Base-by-base conservation (phyloP, 2,113 vertebrate species). In the Nematolebias whitei region DNA sequence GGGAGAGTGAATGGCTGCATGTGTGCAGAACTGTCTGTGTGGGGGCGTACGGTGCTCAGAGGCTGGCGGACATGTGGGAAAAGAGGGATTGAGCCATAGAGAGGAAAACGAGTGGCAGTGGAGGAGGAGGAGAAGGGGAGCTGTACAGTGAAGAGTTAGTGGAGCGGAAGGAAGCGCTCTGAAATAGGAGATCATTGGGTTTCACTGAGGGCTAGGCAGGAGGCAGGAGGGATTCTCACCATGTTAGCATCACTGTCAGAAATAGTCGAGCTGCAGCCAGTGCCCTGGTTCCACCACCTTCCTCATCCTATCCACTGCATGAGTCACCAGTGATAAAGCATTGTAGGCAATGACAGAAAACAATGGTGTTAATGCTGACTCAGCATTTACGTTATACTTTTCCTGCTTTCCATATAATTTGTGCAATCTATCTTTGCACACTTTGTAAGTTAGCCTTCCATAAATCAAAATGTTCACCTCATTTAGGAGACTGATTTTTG, bases 181-280 rank as follows among this genome's bases (percentile, higher is more conserved):
- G 87, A 90, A 89, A 91, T 81, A 82, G 79, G 85, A 91, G 91
- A 88, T 86, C 84, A 86, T 88, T 87, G 87, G 88, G 76, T 82
- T 88, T 88, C 83, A 89, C 89, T 88, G 57, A 83, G 78, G 89
- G 90, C 87, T 83, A 86, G 85, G 87, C 85, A 74, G 78, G 75
- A 86, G 87, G 86, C 87, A 88, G 81, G 86, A 90, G 87, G 89
- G 87, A 89, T 88, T 90, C 91, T 88, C 85, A 49, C 79, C 80
- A 85, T 83, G 90, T 92, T 91, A 89, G 83, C 84, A 78, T 88
- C 91, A 90, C 89, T 91, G 88, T 91, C 86, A 82, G 82, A 78
- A 76, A 76, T 35, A 71, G 80, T 65, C 64, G 35, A 71, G 69
- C 79, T 79, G 79, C 73, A 85, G 80, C 80, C 85, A 74, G 67